Evolutionary conservation across 2,113 vertebrate genomes (phyloP), one percentile per base, ranked within the genome.

Genomic region (Takifugu bimaculatus): DNA sequence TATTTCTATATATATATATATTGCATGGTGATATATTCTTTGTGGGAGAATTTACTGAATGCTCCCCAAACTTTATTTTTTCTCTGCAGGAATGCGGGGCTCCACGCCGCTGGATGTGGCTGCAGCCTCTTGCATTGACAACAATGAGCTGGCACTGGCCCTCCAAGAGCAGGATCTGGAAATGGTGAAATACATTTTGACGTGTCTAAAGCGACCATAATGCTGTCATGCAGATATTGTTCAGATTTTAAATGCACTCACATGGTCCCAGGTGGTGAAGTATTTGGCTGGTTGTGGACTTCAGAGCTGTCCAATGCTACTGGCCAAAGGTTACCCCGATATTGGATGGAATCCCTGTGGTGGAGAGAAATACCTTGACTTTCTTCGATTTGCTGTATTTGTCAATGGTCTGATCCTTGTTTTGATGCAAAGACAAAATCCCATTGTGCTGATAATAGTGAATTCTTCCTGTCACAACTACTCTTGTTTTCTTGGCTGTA

Each of bases 301-400:
- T 60, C 95, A 96, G 76, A 97, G 94, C 75, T 97, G 94, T 54
- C 88, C 93, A 9, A 96, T 96, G 92, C 90, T 97, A 2, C 86
- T 97, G 57, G 83, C 94, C 51, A 97, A 97, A 84, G 94, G 94
- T 4, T 97, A 97, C 73, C 95, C 95, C 0, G 95, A 97, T 75
- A 96, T 96, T 0, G 93, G 94, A 59, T 97, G 95, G 95, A 96
- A 97, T 83, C 94, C 95, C n/a, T 91, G 91, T 0, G 95, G 95
- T 0, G 95, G 95, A 10, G 94, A 97, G 74, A 93, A 94, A 59
- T 97, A 97, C 69, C 91, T 97, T 11, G 95, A 96, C 79, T 96
- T 97, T 84, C 88, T 97, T 26, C 91, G 95, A 49, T 97, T 97
- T 6, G 94, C 95, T 11, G 95, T 97, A 10, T 97, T 97, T 3